These are phyloP conservation scores for Lagopus leucura DNA, from an alignment of 2,113 vertebrate genomes.

Conservation along the genomic window DNA sequence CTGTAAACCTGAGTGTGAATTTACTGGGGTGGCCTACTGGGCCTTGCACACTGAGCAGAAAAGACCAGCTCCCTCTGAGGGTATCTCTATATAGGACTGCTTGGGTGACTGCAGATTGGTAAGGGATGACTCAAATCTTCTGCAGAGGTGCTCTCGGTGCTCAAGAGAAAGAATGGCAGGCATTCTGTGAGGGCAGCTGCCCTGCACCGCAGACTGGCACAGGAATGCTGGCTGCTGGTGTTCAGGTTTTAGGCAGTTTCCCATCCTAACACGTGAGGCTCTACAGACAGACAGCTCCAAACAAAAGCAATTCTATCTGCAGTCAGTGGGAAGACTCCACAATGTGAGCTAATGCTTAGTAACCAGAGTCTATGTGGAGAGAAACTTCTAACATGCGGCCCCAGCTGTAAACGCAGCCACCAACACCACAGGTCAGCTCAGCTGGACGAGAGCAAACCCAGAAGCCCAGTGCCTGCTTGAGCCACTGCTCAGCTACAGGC, in stretches of 20 bases:
- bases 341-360: rapidly evolving
- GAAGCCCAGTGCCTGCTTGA: background rate
- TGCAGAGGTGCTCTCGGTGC: background rate
- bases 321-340: background rate
- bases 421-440: background rate
- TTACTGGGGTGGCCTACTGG: background rate
- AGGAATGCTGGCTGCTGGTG: background rate
- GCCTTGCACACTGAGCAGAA: background rate
- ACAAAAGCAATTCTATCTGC: background rate
- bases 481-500: background rate
- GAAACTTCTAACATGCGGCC: background rate
- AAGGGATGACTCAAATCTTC: background rate
- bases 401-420: background rate
- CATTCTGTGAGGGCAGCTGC: background rate
- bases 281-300: background rate
- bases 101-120: background rate
- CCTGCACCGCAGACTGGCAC: rapidly evolving
- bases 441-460: rapidly evolving
- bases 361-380: background rate
- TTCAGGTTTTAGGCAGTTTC: background rate
- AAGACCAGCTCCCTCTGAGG: background rate
- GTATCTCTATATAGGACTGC: background rate
- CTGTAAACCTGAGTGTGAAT: background rate
- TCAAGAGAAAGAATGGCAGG: background rate
- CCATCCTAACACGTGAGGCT: rapidly evolving